Conservation (phyloP, 2,888 invertebrate species). For the Lepidonotus clava region DNA sequence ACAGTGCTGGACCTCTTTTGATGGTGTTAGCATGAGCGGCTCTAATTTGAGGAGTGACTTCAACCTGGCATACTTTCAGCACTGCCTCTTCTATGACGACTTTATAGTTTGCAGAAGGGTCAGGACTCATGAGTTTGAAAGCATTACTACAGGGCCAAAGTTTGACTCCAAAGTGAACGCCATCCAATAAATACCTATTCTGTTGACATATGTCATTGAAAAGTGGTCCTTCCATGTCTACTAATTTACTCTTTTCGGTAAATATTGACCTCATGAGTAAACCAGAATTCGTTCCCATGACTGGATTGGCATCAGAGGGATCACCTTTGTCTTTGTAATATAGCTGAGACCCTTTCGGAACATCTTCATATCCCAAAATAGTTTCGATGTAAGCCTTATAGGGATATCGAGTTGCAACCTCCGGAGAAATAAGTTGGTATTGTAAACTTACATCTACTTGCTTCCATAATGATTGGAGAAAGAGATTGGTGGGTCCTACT, state of each 20-base stretch:
- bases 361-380: not conserved
- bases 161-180: not conserved
- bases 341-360: not conserved
- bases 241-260: not conserved
- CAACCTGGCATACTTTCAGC: slow-evolving; percentile 5
- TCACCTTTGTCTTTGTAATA: not conserved
- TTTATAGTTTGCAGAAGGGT: slow-evolving; percentile 13
- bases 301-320: not conserved
- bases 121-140: not conserved
- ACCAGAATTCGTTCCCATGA: not conserved
- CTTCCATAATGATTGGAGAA: not conserved
- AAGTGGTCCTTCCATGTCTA: not conserved
- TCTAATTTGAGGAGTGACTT: not conserved
- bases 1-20: not conserved
- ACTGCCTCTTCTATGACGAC: not conserved
- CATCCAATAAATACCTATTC: not conserved
- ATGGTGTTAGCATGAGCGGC: not conserved
- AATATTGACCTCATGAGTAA: not conserved
- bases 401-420: not conserved
- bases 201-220: not conserved
- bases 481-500: not conserved
- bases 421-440: not conserved
- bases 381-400: not conserved
- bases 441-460: not conserved
- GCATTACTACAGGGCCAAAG: not conserved